Conservation (phyloP, 1,140 invertebrate genomes). For the Lepidurus apus region DNA sequence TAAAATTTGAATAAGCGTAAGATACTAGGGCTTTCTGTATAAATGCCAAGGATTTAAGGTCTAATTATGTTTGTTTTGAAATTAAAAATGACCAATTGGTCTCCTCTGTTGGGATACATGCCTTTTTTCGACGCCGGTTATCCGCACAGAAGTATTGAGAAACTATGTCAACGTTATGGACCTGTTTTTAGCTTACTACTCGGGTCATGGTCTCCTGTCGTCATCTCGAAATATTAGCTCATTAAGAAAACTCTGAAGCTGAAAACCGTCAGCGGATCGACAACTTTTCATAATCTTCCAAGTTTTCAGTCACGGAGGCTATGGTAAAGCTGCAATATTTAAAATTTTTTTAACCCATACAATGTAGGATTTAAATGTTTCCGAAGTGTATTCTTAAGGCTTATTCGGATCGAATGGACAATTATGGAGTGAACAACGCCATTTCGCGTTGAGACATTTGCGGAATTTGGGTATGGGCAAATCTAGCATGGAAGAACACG, state of each 20-base stretch:
- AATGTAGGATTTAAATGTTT: no score
- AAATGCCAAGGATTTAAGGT: no score
- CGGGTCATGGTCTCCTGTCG: conserved; percentile 20
- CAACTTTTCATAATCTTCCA: neutral
- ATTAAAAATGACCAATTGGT: conserved; percentile 1
- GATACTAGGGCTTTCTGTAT: no score
- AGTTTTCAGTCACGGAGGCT: conserved; percentile 23
- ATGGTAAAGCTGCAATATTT: neutral
- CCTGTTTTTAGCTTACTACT: conserved; percentile 21
- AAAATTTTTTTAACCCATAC: neutral
- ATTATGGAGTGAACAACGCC: conserved; percentile 37
- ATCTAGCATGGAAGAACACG: neutral
- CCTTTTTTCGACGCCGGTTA: neutral
- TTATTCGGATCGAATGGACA: conserved; percentile 26
- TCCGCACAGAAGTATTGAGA: conserved; percentile 26
- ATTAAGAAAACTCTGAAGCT: conserved; percentile 5
- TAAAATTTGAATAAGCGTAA: no score
- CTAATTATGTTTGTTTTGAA: no score
- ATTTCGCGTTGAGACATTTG: conserved; percentile 36
- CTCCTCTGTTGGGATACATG: conserved; percentile 5
- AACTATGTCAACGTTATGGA: neutral
- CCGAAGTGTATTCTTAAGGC: neutral
- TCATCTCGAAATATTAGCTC: conserved; percentile 22
- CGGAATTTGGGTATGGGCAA: conserved; percentile 35
- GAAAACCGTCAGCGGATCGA: neutral